Base-by-base conservation (phyloP, 1,140 invertebrate species). In the Aricia agestis region DNA sequence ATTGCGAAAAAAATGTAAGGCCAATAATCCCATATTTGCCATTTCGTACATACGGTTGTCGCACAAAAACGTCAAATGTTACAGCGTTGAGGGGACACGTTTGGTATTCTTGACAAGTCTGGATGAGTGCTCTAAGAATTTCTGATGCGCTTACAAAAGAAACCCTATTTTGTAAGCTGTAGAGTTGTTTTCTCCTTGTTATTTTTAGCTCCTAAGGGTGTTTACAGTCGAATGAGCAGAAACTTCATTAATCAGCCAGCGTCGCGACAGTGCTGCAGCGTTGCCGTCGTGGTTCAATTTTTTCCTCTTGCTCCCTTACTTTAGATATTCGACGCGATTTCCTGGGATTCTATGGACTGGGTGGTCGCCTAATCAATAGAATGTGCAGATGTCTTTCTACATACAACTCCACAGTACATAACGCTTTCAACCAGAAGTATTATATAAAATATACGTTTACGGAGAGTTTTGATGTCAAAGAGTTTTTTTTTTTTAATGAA, bases 51-150 rank as follows among this genome's bases (percentile, higher is more conserved):
- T 90, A 83, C 81, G 80, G 87, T 83, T 86, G 81, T 85, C 78
- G 85, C 83, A 89, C 85, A 87, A 87, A 89, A 86, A 89, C 87
- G 87, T 91, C 89, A 91, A 91, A 91, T 88, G 89, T 87, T 91
- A 90, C 85, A 86, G 81, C 80, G 86, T 82, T 83, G 86, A 89
- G 86, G 89, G 87, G 86, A 85, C 88, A 86, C 82, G 86, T 87
- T 89, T 89, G 86, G 83, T 89, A 91, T 89, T 89, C 86, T 83
- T 82, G 76, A 81, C 71, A 70, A 52, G 68, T 66, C 68, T 69
- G 58, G 70, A 66, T 74, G 59, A 71, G 70, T 72, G 59, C 74
- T 69, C 76, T 72, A 72, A 67, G 45, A 11, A 19, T 57, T 66
- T 63, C 13, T 13, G 15, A n/a, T 13, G 6, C 7, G 6, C 42